Percentiles rank a stretch among this genome's conserved stretches.
These are phyloP conservation scores for Diglossa cyanea DNA, from an alignment of 2,797 vertebrate genomes.

Conservation along the genomic window DNA sequence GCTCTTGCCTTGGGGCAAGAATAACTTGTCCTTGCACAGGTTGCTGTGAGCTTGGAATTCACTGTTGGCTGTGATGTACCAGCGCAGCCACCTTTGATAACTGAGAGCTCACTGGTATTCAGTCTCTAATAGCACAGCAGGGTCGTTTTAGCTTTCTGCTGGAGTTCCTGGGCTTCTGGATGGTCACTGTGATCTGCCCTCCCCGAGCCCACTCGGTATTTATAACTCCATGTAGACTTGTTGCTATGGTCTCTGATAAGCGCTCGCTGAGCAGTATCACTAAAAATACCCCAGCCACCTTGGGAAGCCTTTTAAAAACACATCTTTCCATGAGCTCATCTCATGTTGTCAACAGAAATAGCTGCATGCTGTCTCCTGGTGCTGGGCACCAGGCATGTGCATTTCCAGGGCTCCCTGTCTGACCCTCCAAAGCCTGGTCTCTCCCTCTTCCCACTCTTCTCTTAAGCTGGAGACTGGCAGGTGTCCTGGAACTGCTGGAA, in stretches of 20 bases:
- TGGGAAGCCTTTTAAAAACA: conserved; percentile 65
- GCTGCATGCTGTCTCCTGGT: not conserved
- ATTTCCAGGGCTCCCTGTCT: not conserved
- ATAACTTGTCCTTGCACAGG: conserved; percentile 30
- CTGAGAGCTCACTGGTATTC: conserved; percentile 42
- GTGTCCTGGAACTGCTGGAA: not conserved
- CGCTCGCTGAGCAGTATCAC: conserved; percentile 15
- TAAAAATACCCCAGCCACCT: conserved; percentile 73
- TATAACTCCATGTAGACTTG: conserved; percentile 67
- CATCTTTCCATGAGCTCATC: conserved; percentile 72
- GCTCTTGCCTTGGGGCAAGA: not conserved
- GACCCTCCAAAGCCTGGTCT: not conserved
- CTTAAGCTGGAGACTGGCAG: not conserved
- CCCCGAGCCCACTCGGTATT: conserved; percentile 49
- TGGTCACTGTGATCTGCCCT: conserved; percentile 22
- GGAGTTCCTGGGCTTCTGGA: conserved; percentile 54
- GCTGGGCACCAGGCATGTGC: not conserved
- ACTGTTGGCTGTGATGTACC: not conserved
- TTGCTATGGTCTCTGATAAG: conserved; percentile 74
- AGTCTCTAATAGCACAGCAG: not conserved
- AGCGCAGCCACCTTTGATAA: conserved; percentile 20
- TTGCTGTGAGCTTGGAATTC: not conserved
- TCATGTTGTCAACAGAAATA: conserved; percentile 60
- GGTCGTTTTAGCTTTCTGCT: conserved; percentile 35
- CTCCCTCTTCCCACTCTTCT: not conserved